Evolutionary conservation across 2,797 vertebrate species (phyloP).

Genomic region (Mormyrus hasselquistii): DNA sequence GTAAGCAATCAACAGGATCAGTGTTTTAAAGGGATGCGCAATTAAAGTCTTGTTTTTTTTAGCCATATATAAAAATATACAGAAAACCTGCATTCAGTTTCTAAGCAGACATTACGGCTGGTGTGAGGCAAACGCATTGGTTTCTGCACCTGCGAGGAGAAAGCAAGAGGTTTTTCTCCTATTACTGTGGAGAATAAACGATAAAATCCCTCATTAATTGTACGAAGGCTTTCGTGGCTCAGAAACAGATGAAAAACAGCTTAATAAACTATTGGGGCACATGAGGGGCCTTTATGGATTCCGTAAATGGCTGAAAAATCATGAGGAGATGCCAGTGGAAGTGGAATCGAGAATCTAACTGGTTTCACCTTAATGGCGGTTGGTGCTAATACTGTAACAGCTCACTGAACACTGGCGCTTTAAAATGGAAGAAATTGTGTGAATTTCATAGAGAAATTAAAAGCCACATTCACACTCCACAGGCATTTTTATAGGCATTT

Average conservation of each 20-base stretch:
- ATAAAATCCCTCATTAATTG: conserved; percentile 14
- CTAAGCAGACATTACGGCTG: neutral
- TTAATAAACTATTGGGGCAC: neutral
- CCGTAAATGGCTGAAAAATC: conserved; percentile 19
- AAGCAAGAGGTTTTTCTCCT: neutral
- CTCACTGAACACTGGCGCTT: conserved; percentile 9
- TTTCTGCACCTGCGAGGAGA: neutral
- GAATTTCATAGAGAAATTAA: neutral
- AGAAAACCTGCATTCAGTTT: neutral
- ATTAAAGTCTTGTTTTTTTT: neutral
- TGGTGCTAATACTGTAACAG: conserved; percentile 11
- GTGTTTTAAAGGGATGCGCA: neutral
- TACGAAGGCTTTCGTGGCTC: neutral
- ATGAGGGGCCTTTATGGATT: conserved; percentile 3
- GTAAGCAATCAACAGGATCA: neutral
- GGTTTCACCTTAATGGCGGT: conserved; percentile 11
- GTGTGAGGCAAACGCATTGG: neutral
- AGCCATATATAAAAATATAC: neutral
- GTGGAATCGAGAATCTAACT: neutral
- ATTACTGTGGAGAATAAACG: neutral
- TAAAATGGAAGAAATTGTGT: neutral
- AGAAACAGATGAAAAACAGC: neutral
- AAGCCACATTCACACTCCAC: neutral
- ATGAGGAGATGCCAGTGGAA: conserved; percentile 19
- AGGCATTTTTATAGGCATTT: neutral